These are phyloP conservation scores for Cosmia pyralina DNA, from an alignment of 2,888 invertebrate genomes.

Conservation along the genomic window DNA sequence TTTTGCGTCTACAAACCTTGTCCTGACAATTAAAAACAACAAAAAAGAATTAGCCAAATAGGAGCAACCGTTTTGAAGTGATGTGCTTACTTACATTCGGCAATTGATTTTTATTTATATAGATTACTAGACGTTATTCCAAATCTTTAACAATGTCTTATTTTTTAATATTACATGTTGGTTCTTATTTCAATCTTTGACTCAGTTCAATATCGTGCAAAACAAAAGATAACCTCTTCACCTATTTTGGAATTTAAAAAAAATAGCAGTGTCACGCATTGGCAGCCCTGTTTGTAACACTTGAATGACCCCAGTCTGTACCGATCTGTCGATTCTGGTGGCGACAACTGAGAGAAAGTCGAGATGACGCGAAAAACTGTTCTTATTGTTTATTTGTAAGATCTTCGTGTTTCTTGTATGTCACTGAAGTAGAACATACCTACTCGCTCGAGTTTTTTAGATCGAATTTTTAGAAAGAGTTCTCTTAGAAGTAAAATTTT, in stretches of 20 bases:
- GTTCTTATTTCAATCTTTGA: no score
- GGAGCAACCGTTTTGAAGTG: not conserved
- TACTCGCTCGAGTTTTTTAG: not conserved
- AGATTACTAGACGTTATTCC: no score
- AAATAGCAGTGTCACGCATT: not conserved
- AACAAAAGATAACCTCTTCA: not conserved
- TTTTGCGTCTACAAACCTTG: not conserved
- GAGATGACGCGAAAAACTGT: slow-evolving; percentile 48
- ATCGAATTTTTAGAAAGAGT: no score
- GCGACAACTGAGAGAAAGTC: slow-evolving; percentile 61
- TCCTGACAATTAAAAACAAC: no score
- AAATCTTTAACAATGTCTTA: no score
- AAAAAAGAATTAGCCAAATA: not conserved
- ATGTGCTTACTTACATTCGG: not conserved
- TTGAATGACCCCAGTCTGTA: slow-evolving; percentile 60
- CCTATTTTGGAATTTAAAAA: not conserved
- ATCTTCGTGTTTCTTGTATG: slow-evolving; percentile 5
- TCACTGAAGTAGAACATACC: slow-evolving; percentile 11
- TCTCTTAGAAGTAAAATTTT: not conserved
- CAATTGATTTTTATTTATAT: not conserved
- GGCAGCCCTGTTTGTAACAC: slow-evolving; percentile 62
- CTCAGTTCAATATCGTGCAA: not conserved
- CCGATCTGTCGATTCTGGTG: slow-evolving; percentile 45
- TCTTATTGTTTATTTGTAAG: slow-evolving; percentile 25
- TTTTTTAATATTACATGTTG: no score